Percentiles rank a stretch among this genome's conserved stretches.
phyloP scores from a whole-genome alignment of 2,113 vertebrate genomes.

The Castor canadensis region DNA sequence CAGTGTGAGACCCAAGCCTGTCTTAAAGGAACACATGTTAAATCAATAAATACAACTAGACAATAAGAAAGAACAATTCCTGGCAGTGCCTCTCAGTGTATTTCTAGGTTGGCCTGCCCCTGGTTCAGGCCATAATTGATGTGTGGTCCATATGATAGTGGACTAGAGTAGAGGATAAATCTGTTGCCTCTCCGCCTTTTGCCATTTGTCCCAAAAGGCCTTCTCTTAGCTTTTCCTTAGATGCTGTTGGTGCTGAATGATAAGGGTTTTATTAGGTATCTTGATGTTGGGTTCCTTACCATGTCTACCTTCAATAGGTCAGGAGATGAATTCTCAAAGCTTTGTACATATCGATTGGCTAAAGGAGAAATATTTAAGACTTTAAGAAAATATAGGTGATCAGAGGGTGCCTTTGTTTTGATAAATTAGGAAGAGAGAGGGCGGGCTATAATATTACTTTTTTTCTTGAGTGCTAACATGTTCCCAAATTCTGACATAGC shows the following conservation, averaged over 20 bases:
- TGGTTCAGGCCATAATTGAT: not conserved
- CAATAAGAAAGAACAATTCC: not conserved
- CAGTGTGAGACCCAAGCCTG: not conserved
- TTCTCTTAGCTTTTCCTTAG: not conserved
- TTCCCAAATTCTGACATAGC: not conserved
- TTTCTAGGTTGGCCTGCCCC: not conserved
- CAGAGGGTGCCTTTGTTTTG: not conserved
- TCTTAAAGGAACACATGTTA: not conserved
- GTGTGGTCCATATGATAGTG: not conserved
- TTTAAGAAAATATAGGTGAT: not conserved
- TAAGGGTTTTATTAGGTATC: not conserved
- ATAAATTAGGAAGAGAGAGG: not conserved
- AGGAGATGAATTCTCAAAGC: not conserved
- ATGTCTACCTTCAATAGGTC: not conserved
- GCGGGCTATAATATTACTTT: not conserved
- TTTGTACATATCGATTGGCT: not conserved
- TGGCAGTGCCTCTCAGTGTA: not conserved
- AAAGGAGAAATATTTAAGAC: not conserved
- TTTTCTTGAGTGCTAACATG: not conserved
- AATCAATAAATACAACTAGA: not conserved
- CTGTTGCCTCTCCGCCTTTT: not conserved
- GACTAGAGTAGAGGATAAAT: too few relatives aligned
- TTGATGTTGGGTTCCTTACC: not conserved
- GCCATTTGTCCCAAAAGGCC: not conserved
- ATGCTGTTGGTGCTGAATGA: not conserved